A percentile compares a stretch with the other conserved stretches of the same genome.
Conservation (phyloP, 2,888 invertebrate genomes). For the Strigamia transsilvanica region DNA sequence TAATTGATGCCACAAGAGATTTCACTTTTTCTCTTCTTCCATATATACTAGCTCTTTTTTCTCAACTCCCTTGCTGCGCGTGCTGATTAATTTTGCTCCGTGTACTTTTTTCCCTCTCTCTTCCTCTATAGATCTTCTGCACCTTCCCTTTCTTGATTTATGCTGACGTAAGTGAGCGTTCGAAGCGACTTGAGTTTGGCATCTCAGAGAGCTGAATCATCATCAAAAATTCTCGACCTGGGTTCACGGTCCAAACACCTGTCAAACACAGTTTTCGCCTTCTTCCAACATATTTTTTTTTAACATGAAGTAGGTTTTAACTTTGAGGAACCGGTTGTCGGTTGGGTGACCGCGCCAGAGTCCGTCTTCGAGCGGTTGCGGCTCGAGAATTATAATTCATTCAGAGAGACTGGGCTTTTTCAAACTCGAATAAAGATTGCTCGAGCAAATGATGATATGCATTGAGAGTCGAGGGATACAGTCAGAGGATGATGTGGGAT, state of each 20-base stretch:
- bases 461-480: constrained; percentile 34
- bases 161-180: constrained; percentile 39
- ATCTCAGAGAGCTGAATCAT: constrained; percentile 40
- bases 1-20: constrained; percentile 43
- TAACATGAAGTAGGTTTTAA: not conserved
- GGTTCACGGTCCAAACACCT: constrained; percentile 38
- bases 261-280: constrained; percentile 3
- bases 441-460: constrained; percentile 27
- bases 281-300: not conserved
- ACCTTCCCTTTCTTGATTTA: constrained; percentile 42
- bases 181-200: constrained; percentile 41
- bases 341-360: not conserved
- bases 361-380: constrained; percentile 3
- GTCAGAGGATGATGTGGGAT: constrained; percentile 36
- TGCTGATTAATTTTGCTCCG: constrained; percentile 47
- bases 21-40: constrained; percentile 39
- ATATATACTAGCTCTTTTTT: constrained; percentile 14
- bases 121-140: constrained; percentile 3
- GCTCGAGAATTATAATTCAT: not conserved
- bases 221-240: constrained; percentile 22
- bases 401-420: not conserved
- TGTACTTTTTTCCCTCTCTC: constrained; percentile 5
- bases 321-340: not conserved
- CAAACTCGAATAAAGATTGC: constrained; percentile 15
- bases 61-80: constrained; percentile 34